Conservation (phyloP, 2,113 vertebrate genomes). For the Pardalotus punctatus region DNA sequence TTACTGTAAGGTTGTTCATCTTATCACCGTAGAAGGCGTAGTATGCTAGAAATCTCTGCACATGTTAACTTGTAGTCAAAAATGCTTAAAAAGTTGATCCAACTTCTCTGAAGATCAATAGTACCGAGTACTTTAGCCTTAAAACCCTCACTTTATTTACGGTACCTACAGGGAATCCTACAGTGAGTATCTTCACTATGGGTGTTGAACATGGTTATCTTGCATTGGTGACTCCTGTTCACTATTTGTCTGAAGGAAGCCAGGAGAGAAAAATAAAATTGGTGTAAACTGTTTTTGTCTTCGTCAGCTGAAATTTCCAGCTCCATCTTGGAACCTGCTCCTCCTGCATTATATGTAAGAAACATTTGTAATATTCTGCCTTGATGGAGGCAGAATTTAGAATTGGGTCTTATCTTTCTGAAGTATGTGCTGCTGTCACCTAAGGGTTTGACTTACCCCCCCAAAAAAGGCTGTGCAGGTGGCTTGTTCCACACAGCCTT, state of each 20-base stretch:
- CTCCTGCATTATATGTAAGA: not conserved
- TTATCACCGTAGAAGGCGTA: not conserved
- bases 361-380: not conserved
- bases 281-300: not conserved
- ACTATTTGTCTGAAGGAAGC: not conserved
- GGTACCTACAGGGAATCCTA: not conserved
- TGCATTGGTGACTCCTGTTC: not conserved
- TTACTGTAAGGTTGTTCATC: not conserved
- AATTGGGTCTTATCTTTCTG: not conserved
- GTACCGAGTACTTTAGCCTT: constrained; percentile 55
- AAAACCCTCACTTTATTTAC: not conserved
- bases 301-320: not conserved
- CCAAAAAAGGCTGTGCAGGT: not conserved
- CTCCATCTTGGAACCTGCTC: not conserved
- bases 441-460: not conserved
- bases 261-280: not conserved
- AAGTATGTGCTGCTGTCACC: not conserved
- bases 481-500: not conserved
- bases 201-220: not conserved
- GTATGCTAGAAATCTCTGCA: constrained; percentile 16
- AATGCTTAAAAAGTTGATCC: constrained; percentile 22
- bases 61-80: constrained; percentile 11
- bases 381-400: not conserved
- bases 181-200: not conserved
- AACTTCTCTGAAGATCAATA: not conserved